These are phyloP conservation scores for Paralvinella palmiformis DNA, from an alignment of 1,140 invertebrate genomes.

Conservation along the genomic window DNA sequence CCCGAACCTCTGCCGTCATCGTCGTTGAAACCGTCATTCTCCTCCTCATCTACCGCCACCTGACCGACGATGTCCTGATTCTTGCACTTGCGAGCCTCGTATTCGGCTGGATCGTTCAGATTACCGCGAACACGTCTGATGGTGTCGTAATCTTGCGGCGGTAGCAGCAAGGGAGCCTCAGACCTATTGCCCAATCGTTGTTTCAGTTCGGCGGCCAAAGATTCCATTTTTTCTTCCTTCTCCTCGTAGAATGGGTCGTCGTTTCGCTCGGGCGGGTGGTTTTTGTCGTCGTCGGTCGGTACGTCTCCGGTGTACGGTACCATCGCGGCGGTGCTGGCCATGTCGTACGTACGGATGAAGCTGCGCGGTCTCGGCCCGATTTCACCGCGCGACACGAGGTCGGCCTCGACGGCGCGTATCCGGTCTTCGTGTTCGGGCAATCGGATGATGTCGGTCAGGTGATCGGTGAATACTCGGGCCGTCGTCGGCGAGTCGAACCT, in stretches of 20 bases:
- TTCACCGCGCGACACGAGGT: conserved; percentile 34
- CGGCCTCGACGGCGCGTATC: conserved; percentile 47
- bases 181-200: conserved; percentile 63
- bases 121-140: conserved; percentile 71
- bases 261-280: neutral
- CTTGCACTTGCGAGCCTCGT: neutral
- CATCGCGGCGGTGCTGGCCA: neutral
- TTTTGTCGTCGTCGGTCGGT: neutral
- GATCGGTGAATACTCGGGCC: conserved; percentile 72
- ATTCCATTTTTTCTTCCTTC: conserved; percentile 68
- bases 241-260: conserved; percentile 29
- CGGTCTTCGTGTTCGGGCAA: conserved; percentile 70
- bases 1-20: too few species aligned
- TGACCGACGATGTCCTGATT: conserved; percentile 1
- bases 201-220: conserved; percentile 81
- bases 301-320: neutral
- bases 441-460: conserved; percentile 74
- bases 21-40: neutral
- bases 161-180: conserved; percentile 68
- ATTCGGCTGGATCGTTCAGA: conserved; percentile 17
- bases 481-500: conserved; percentile 89
- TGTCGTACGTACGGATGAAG: neutral
- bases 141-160: conserved; percentile 85
- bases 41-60: neutral
- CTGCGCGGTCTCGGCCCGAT: conserved; percentile 21